Evolutionary conservation across 1,140 invertebrate species (phyloP).

Genomic region (Heliconius himera): DNA sequence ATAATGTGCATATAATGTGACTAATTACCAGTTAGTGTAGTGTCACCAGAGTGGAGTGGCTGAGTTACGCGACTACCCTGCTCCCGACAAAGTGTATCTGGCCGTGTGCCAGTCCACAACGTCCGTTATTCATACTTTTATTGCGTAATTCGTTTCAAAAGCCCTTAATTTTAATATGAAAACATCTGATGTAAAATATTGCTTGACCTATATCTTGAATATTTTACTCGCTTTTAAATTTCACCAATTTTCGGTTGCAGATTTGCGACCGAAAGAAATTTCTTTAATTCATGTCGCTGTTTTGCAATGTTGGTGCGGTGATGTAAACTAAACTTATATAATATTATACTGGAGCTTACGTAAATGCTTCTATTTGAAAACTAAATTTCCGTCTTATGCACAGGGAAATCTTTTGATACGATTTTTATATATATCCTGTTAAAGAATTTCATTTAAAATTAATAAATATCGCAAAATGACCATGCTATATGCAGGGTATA

Average conservation of each 20-base stretch:
- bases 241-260: background rate
- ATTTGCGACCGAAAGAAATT: background rate
- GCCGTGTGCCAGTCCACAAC: background rate
- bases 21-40: background rate
- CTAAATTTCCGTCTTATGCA: background rate
- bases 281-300: background rate
- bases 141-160: conserved; percentile 2
- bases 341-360: background rate
- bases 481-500: too few relatives aligned
- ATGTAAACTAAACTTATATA: background rate
- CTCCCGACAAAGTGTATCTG: background rate
- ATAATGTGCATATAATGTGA: background rate
- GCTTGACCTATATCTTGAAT: background rate
- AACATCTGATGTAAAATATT: conserved; percentile 2
- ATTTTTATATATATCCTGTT: too few relatives aligned
- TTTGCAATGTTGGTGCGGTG: background rate
- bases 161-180: conserved; percentile 9
- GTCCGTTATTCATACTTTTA: conserved; percentile 6
- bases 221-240: background rate
- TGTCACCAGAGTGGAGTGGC: background rate
- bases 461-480: too few relatives aligned
- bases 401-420: too few relatives aligned
- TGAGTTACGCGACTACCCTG: background rate
- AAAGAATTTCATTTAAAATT: too few relatives aligned
- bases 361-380: background rate